These are phyloP conservation scores for Ernsta delagoae DNA, from an alignment of 2,888 invertebrate genomes.

Conservation along the genomic window DNA sequence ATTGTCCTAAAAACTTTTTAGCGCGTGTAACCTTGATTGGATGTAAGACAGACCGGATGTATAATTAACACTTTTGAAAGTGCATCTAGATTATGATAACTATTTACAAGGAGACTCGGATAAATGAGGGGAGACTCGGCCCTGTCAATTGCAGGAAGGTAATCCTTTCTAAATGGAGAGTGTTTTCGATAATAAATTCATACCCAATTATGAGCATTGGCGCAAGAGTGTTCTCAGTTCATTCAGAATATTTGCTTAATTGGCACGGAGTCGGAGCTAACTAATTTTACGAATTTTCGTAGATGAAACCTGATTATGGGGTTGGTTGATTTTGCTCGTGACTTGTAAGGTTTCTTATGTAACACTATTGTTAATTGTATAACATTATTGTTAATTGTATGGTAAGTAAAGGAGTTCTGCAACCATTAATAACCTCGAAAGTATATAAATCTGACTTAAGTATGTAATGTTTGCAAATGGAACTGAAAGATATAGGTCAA, in stretches of 20 bases:
- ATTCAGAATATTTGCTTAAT: slow-evolving; percentile 7
- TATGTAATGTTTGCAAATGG: not conserved
- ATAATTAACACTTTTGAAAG: too few relatives aligned
- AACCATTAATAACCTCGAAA: not conserved
- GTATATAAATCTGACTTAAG: not conserved
- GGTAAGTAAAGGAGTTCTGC: not conserved
- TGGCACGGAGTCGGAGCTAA: slow-evolving; percentile 5
- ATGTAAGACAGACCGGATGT: too few relatives aligned
- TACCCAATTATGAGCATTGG: slow-evolving; percentile 26
- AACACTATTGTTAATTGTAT: not conserved
- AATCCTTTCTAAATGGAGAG: slow-evolving; percentile 28
- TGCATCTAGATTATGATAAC: too few relatives aligned
- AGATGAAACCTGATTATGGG: slow-evolving; percentile 19
- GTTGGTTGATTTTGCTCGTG: not conserved
- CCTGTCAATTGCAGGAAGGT: slow-evolving; percentile 14
- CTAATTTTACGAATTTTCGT: slow-evolving; percentile 1
- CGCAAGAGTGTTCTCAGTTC: slow-evolving; percentile 22
- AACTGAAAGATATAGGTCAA: not conserved
- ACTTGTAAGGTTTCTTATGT: not conserved
- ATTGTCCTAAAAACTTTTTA: too few relatives aligned
- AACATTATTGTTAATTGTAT: not conserved
- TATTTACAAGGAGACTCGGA: too few relatives aligned
- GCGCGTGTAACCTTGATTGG: too few relatives aligned
- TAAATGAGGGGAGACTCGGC: slow-evolving; percentile 9
- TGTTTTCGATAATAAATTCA: slow-evolving; percentile 33